Percentiles rank a stretch among this genome's conserved stretches.
These are phyloP conservation scores for Pseudeuparius sepicola DNA, from an alignment of 2,888 invertebrate species.

Conservation along the genomic window DNA sequence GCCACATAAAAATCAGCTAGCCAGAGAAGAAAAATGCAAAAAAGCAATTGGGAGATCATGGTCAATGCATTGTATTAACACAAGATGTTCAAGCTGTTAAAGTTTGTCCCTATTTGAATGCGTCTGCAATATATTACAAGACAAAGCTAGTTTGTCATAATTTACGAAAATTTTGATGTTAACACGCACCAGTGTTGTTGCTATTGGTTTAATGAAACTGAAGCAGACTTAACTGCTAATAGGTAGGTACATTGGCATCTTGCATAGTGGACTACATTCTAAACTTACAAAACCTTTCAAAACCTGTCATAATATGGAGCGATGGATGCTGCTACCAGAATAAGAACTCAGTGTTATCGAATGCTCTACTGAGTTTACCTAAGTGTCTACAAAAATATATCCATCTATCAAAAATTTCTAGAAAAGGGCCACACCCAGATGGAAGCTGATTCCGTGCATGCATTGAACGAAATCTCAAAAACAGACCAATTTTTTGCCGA, in stretches of 20 bases:
- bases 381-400: slow-evolving; percentile 4
- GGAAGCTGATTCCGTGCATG: slow-evolving; percentile 12
- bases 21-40: background rate
- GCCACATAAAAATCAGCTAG: background rate
- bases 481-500: slow-evolving; percentile 6
- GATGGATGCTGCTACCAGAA: slow-evolving; percentile 1
- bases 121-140: slow-evolving; percentile 6
- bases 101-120: too few species aligned
- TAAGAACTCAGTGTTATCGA: slow-evolving; percentile 4
- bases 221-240: slow-evolving; percentile 3
- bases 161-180: slow-evolving; percentile 5
- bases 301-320: slow-evolving; percentile 4
- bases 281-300: background rate
- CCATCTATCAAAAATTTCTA: slow-evolving; percentile 7
- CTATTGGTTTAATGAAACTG: slow-evolving; percentile 3
- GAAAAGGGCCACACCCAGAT: too few species aligned
- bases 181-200: slow-evolving; percentile 4
- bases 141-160: slow-evolving; percentile 2
- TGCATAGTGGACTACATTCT: too few species aligned
- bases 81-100: slow-evolving; percentile 4
- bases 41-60: background rate
- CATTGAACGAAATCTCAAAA: slow-evolving; percentile 7
- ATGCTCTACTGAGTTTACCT: slow-evolving; percentile 4
- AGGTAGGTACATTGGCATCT: too few species aligned
- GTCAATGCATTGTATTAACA: background rate